phyloP scores from a whole-genome alignment of 2,797 vertebrate genomes.

The Karalla daura region DNA sequence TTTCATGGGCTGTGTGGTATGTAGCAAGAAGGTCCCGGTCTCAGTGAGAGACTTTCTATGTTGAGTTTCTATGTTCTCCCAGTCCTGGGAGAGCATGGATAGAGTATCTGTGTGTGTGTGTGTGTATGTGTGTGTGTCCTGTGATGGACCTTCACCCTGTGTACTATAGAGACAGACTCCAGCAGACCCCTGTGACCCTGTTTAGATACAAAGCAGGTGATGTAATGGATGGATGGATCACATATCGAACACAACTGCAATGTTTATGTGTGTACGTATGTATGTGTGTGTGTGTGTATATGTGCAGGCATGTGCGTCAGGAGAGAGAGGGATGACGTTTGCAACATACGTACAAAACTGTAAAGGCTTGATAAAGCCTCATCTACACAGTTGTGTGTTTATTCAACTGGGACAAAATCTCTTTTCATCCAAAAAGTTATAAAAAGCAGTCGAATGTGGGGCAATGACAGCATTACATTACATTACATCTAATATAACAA shows the following conservation, averaged over 20 bases:
- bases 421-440: neutral
- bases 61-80: no score
- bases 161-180: no score
- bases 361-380: neutral
- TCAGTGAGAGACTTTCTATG: no score
- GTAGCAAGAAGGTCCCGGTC: no score
- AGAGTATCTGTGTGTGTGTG: no score
- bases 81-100: no score
- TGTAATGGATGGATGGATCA: no score
- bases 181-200: no score
- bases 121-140: no score
- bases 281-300: slow-evolving; percentile 27
- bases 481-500: slow-evolving; percentile 30
- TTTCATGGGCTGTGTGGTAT: no score
- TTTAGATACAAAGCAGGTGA: no score
- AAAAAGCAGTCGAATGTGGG: neutral
- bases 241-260: slow-evolving; percentile 24
- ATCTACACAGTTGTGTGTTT: neutral
- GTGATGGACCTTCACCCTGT: no score
- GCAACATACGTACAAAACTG: neutral
- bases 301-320: neutral
- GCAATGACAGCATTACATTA: neutral
- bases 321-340: neutral
- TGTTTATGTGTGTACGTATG: neutral
- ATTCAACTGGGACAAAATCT: neutral